Evolutionary conservation across 2,797 vertebrate genomes (phyloP).

Genomic region (Alcedo quadribrachys): DNA sequence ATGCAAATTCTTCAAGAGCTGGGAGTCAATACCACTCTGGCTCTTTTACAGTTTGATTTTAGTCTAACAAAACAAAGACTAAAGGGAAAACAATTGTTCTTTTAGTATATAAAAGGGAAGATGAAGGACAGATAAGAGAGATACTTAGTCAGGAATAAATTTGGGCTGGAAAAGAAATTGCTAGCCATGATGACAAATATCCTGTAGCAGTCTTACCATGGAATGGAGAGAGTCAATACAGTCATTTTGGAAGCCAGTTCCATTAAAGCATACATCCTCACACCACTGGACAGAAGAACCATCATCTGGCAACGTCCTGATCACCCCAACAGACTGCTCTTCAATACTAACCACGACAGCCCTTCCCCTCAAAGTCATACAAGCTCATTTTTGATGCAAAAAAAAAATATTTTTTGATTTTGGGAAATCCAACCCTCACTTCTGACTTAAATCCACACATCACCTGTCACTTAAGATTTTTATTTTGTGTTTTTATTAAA

Average conservation of each 20-base stretch:
- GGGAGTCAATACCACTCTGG: background rate
- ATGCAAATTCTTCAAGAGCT: background rate
- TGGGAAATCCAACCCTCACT: background rate
- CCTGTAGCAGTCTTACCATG: background rate
- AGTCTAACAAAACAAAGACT: background rate
- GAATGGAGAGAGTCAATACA: background rate
- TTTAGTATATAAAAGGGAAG: background rate
- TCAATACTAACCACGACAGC: background rate
- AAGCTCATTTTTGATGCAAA: background rate
- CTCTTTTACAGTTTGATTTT: background rate
- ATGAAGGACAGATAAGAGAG: background rate
- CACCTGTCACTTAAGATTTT: background rate
- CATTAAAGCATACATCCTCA: background rate
- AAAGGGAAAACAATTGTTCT: background rate
- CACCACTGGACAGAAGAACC: background rate
- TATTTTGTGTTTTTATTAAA: no score
- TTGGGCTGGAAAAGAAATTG: background rate
- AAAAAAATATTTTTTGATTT: background rate
- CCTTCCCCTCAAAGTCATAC: background rate
- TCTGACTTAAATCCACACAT: background rate
- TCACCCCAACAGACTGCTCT: background rate
- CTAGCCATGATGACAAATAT: background rate
- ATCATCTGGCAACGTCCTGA: background rate
- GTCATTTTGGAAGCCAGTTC: background rate
- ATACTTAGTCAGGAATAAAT: background rate